These are phyloP conservation scores for Festucalex cinctus DNA, from an alignment of 2,113 vertebrate species.

Conservation along the genomic window DNA sequence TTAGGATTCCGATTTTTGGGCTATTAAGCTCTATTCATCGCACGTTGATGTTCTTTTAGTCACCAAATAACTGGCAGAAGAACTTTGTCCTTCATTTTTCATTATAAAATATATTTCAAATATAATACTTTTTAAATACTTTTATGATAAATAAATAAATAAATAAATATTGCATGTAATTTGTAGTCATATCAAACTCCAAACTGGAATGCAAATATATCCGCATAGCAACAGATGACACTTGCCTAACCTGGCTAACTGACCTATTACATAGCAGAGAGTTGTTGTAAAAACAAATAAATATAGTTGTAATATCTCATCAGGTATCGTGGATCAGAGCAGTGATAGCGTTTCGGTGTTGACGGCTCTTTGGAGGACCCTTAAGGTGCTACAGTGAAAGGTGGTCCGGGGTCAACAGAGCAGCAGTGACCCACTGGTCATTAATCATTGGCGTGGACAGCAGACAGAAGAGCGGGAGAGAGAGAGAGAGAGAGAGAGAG, in stretches of 20 bases:
- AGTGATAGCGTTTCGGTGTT: not conserved
- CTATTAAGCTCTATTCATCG: not conserved
- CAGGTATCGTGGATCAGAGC: not conserved
- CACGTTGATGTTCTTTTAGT: not conserved
- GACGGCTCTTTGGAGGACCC: constrained; percentile 32
- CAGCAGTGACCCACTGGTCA: constrained; percentile 72
- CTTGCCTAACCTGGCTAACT: too few relatives aligned
- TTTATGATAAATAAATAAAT: too few relatives aligned
- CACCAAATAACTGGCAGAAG: not conserved
- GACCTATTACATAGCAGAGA: too few relatives aligned
- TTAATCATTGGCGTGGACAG: constrained; percentile 87
- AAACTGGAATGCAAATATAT: too few relatives aligned
- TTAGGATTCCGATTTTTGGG: not conserved
- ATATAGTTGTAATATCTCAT: too few relatives aligned
- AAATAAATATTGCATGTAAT: too few relatives aligned
- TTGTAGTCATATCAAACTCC: too few relatives aligned
- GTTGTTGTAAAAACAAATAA: too few relatives aligned
- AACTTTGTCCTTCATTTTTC: too few relatives aligned
- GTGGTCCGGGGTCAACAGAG: constrained; percentile 61
- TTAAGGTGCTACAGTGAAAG: constrained; percentile 45
- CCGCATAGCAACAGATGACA: too few relatives aligned
- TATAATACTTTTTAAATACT: too few relatives aligned
- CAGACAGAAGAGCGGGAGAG: constrained; percentile 65
- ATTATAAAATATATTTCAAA: too few relatives aligned
- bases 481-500: constrained; percentile 69